Evolutionary conservation across 2,113 vertebrate genomes (phyloP), one percentile per base, ranked within the genome.

Genomic region (Lynx canadensis): DNA sequence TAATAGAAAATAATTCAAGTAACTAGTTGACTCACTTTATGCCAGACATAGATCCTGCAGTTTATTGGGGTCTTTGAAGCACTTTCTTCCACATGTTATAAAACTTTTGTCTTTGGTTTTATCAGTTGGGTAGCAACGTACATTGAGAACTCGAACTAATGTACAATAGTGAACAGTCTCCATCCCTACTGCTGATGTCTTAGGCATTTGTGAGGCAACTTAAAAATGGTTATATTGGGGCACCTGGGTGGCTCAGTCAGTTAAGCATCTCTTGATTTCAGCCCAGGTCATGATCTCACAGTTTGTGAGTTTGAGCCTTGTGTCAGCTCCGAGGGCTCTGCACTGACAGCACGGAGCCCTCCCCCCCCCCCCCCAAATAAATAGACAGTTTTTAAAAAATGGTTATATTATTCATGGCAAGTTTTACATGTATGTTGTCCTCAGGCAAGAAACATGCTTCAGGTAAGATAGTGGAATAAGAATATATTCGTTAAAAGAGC

Each of bases 31-130:
- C 29, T n/a, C 57, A 86, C 27, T 89, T 92, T 60, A 65, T 74
- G 29, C 80, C 38, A 89, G 36, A 66, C 33, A 27, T 25, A 81
- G 78, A 41, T 63, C 33, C 93, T 97, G 66, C 0, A 60, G 25
- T 57, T 36, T 65, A 65, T 71, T 13, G 18, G 31, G 48, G 48
- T 85, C 41, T 19, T 38, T 73, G 71, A 94, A 74, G 45, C 36
- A 50, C 12, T 1, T 19, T 25, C 4, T 78, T 19, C 41, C 12
- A 52, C 19, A 13, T 63, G 65, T 52, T 66, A 25, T 1, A 95
- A 55, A 79, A 65, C 29, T 48, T 74, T 94, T 89, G 23, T 92
- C 36, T 90, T 96, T 84, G 48, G 52, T 87, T 93, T 97, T 92
- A 65, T 90, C 50, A 60, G 29, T n/a, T 93, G 50, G 73, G 18